These are phyloP conservation scores for Clunio marinus DNA, from an alignment of 2,888 invertebrate genomes.

Conservation along the genomic window DNA sequence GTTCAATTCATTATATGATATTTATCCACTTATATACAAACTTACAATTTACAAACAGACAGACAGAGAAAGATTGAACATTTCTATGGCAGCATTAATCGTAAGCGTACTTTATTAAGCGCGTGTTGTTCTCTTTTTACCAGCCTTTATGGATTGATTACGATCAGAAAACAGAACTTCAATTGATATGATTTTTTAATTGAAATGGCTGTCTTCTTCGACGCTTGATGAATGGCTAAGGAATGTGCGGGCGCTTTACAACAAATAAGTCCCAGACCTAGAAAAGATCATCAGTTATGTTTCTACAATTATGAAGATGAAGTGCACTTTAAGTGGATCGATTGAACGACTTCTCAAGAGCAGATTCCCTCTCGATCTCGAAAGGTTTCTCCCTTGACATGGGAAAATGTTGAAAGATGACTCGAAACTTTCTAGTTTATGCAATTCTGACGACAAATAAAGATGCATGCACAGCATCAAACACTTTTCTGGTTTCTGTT, in stretches of 20 bases:
- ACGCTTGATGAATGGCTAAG: background rate
- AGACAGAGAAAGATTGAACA: no score
- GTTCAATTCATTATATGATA: constrained; percentile 19
- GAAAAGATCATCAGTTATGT: constrained; percentile 28
- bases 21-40: no score
- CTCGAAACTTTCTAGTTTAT: background rate
- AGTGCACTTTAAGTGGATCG: constrained; percentile 31
- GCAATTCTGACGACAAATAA: constrained; percentile 27
- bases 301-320: constrained; percentile 32
- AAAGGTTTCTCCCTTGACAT: background rate
- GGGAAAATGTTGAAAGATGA: constrained; percentile 11
- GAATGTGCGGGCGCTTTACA: constrained; percentile 36
- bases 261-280: background rate
- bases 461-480: constrained; percentile 6
- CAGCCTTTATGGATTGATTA: background rate
- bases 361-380: background rate
- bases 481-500: background rate
- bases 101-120: background rate
- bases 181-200: constrained; percentile 37
- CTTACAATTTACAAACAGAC: no score
- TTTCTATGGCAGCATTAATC: constrained; percentile 14
- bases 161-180: background rate
- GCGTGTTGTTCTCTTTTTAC: background rate
- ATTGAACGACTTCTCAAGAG: background rate
- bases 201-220: constrained; percentile 27